A percentile compares a stretch with the other conserved stretches of the same genome.
Conservation (phyloP, 2,888 invertebrate species). For the Ophion costatus region DNA sequence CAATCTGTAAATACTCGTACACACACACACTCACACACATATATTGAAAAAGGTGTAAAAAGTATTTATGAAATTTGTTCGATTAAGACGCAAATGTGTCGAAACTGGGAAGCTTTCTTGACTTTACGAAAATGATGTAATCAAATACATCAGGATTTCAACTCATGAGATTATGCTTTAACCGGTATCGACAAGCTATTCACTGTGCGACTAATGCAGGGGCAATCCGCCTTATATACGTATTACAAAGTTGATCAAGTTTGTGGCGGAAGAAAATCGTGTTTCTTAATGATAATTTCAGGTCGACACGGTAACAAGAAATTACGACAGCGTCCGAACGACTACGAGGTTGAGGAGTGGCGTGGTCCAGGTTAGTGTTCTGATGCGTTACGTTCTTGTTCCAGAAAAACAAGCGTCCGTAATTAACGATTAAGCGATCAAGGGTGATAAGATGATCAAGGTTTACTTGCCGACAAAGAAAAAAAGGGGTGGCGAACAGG, state of each 20-base stretch:
- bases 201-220: not conserved
- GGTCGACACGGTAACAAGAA: conserved; percentile 86
- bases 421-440: not conserved
- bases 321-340: conserved; percentile 85
- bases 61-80: not conserved
- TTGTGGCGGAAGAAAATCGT: conserved; percentile 14
- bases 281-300: conserved; percentile 73
- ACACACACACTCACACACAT: not conserved
- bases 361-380: conserved; percentile 87
- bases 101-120: not conserved
- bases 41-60: not conserved
- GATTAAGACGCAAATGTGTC: not conserved
- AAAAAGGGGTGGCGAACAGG: not conserved
- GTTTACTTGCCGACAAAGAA: no score
- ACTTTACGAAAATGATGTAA: not conserved
- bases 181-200: not conserved
- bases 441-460: no score
- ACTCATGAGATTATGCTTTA: not conserved
- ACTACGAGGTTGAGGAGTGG: conserved; percentile 91
- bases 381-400: conserved; percentile 69
- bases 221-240: not conserved
- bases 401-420: not conserved
- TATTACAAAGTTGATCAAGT: not conserved
- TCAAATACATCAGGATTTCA: not conserved
- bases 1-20: not conserved